phyloP scores from a whole-genome alignment of 2,888 invertebrate species.

The Girardia tigrina region DNA sequence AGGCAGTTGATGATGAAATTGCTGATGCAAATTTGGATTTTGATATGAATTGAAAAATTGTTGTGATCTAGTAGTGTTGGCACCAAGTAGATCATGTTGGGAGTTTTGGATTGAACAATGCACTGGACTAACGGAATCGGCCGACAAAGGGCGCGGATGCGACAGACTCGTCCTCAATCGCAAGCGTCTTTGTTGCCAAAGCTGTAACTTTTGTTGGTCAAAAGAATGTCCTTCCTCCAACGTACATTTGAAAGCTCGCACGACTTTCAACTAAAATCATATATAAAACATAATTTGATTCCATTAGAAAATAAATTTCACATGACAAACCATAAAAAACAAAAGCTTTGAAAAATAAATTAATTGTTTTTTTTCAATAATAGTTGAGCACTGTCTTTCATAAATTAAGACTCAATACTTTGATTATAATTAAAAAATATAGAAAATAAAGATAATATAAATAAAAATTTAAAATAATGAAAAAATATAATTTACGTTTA shows the following conservation, averaged over 20 bases:
- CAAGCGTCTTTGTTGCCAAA: constrained; percentile 1
- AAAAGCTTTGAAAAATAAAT: neutral
- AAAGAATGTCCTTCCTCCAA: neutral
- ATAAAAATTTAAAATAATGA: neutral
- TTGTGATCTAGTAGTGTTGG: constrained; percentile 4
- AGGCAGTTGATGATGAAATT: neutral
- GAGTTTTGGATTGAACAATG: neutral
- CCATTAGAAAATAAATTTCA: neutral
- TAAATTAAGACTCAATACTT: neutral
- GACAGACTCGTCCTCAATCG: neutral
- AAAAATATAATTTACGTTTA: neutral
- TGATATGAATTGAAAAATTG: neutral
- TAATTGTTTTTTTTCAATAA: neutral
- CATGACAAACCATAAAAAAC: neutral
- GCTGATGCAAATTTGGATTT: neutral
- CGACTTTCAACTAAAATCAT: neutral
- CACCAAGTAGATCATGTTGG: constrained; percentile 15
- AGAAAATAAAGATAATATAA: neutral
- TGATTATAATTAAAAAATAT: neutral
- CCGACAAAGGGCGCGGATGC: constrained; percentile 2
- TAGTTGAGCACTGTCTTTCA: neutral
- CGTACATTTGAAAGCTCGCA: constrained; percentile 9
- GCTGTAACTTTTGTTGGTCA: neutral
- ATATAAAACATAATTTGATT: neutral
- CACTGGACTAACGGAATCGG: neutral